Base-by-base conservation (phyloP, 2,797 vertebrate genomes). In the Paratrypauchen microcephalus region DNA sequence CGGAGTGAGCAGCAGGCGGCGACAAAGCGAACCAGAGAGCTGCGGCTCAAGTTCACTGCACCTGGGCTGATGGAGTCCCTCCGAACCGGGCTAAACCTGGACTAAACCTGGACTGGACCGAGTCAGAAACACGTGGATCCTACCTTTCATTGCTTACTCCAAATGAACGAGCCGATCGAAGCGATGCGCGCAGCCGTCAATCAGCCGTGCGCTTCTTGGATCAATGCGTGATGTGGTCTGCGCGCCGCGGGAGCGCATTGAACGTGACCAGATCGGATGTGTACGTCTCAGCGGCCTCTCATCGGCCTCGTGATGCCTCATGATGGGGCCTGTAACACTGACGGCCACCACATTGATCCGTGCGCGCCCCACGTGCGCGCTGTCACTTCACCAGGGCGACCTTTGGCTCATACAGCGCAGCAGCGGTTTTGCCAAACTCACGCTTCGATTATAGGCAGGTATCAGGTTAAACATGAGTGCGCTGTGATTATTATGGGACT, bases 211-310 rank as follows among this genome's bases (percentile, higher is more conserved):
- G 41, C 41, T 13, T 45, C 91, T 90, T 75, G 93, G 93, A 97
- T 97, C 96, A 93, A 97, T 99, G 77, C 24, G 90, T 93, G 92
- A 94, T 95, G 93, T 87, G 91, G 81, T 93, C 80, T 88, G 84
- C 88, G 87, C 91, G 91, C 87, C 81, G 89, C 89, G 76, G 89
- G 90, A 93, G 91, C 92, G 90, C 91, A 93, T 87, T 87, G 91
- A 93, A 91, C 84, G 92, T 90, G 92, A 94, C 94, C 93, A 93
- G 93, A 93, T 89, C 78, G 80, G 61, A 79, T 85, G 87, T 92
- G 13, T 64, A 64, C 12, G 89, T 90, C 88, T 92, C 88, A 90
- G 91, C 90, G 91, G 87, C 85, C 87, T 68, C 76, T 54, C 23
- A 52, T 52, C 41, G 41, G 48, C n/a, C 48, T 52, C 48, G 76